A percentile compares a stretch with the other conserved stretches of the same genome.
These are phyloP conservation scores for Melanostoma mellinum DNA, from an alignment of 2,888 invertebrate genomes.

Conservation along the genomic window DNA sequence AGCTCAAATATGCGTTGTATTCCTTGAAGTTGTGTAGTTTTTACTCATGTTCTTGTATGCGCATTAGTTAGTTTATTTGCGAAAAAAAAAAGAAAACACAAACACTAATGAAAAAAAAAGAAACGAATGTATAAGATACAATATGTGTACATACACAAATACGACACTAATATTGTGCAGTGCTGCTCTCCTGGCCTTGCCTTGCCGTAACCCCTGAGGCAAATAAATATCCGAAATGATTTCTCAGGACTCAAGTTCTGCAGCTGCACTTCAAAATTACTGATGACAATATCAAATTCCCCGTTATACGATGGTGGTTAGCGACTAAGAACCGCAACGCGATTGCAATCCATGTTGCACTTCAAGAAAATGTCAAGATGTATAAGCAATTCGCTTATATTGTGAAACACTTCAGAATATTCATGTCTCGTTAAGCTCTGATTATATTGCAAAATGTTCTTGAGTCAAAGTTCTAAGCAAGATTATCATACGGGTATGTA, in stretches of 20 bases:
- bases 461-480: slow-evolving; percentile 48
- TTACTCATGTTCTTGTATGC: neutral
- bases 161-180: slow-evolving; percentile 31
- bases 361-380: slow-evolving; percentile 64
- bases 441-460: slow-evolving; percentile 49
- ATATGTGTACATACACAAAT: slow-evolving; percentile 16
- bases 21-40: slow-evolving; percentile 32
- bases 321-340: slow-evolving; percentile 42
- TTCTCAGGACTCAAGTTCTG: slow-evolving; percentile 38
- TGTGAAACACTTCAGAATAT: slow-evolving; percentile 55
- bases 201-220: slow-evolving; percentile 40
- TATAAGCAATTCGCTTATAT: slow-evolving; percentile 36
- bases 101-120: slow-evolving; percentile 28
- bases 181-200: slow-evolving; percentile 51
- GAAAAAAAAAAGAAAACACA: slow-evolving; percentile 13
- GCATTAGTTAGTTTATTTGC: slow-evolving; percentile 13
- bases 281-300: slow-evolving; percentile 30
- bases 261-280: slow-evolving; percentile 19
- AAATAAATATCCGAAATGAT: slow-evolving; percentile 53
- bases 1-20: slow-evolving; percentile 58
- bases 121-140: slow-evolving; percentile 1
- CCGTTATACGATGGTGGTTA: slow-evolving; percentile 31
- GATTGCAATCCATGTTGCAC: slow-evolving; percentile 56
- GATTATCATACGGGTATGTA: slow-evolving; percentile 44
- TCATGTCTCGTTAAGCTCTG: slow-evolving; percentile 59